phyloP scores from a whole-genome alignment of 2,113 vertebrate genomes.

The Cinclus mexicanus region DNA sequence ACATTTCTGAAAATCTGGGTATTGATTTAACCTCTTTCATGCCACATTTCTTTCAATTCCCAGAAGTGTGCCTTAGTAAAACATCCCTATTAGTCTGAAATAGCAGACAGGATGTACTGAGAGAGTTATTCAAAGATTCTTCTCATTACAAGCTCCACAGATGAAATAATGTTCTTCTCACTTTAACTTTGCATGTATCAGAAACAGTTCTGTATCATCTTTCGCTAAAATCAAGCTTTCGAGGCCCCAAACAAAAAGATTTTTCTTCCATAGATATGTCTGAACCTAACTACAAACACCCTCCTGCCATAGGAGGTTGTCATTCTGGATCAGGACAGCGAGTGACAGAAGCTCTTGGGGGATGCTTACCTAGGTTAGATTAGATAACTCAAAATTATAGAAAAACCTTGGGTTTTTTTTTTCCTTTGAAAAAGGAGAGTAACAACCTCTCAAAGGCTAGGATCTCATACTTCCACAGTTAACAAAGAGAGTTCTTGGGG shows the following conservation, averaged over 20 bases:
- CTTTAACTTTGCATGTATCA: background rate
- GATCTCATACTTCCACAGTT: background rate
- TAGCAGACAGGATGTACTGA: background rate
- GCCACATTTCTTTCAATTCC: background rate
- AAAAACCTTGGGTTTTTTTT: background rate
- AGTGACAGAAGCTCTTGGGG: conserved; percentile 53
- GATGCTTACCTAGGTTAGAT: background rate
- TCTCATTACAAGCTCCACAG: background rate
- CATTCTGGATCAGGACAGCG: conserved; percentile 23
- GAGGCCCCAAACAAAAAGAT: too few species aligned
- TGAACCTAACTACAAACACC: background rate
- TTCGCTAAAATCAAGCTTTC: background rate
- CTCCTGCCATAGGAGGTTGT: background rate
- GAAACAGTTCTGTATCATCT: background rate
- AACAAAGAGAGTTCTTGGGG: background rate
- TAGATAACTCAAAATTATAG: background rate
- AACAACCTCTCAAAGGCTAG: background rate
- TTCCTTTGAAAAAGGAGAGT: background rate
- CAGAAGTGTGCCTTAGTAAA: background rate
- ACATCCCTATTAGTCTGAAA: background rate
- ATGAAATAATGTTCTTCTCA: background rate
- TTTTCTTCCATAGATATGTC: background rate
- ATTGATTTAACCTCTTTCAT: background rate
- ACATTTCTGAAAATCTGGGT: background rate
- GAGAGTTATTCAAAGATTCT: background rate